Base-by-base conservation (phyloP, 1,140 invertebrate genomes). In the Gyrodactylus bullatarudis region DNA sequence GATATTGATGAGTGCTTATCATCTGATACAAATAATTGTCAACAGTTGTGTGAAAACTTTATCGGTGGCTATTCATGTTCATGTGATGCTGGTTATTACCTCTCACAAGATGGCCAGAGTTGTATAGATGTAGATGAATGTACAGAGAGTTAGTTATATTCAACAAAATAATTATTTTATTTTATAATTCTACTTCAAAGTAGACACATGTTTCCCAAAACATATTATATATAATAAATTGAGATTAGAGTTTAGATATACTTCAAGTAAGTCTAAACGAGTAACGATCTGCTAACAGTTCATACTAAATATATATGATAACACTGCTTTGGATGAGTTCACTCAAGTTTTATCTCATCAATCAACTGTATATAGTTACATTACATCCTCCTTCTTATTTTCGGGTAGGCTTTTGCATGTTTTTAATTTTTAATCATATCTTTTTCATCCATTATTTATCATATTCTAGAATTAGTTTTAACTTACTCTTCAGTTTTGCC, bases 201-300 rank as follows among this genome's bases (percentile, higher is more conserved):
- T n/a, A 54, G n/a, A 54, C 8, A 54, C n/a, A n/a, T 54, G 8
- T 54, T 54, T 54, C n/a, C n/a, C 34, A 54, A 78, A 8, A n/a
- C n/a, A 54, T 54, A 54, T 8, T 16, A 54, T n/a, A 54, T 54
- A 16, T 54, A 54, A 16, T 54, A 54, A 54, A 54, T 16, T 54
- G 34, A 54, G n/a, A 54, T n/a, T 54, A 54, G 8, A 16, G n/a
- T 8, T 54, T 8, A 54, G 34, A 16, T 16, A n/a, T 54, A n/a
- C n/a, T n/a, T n/a, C n/a, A 16, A 54, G n/a, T 54, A n/a, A 54
- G 34, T 54, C n/a, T 54, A 8, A 54, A 16, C n/a, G 34, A n/a
- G n/a, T 54, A 54, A 54, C n/a, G 34, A 54, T 16, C n/a, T 16
- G 8, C n/a, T 16, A 54, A 54, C 8, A 54, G 34, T 54, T 54